A percentile compares a stretch with the other conserved stretches of the same genome.
phyloP scores from a whole-genome alignment of 2,113 vertebrate genomes.

The Chaetops frenatus region DNA sequence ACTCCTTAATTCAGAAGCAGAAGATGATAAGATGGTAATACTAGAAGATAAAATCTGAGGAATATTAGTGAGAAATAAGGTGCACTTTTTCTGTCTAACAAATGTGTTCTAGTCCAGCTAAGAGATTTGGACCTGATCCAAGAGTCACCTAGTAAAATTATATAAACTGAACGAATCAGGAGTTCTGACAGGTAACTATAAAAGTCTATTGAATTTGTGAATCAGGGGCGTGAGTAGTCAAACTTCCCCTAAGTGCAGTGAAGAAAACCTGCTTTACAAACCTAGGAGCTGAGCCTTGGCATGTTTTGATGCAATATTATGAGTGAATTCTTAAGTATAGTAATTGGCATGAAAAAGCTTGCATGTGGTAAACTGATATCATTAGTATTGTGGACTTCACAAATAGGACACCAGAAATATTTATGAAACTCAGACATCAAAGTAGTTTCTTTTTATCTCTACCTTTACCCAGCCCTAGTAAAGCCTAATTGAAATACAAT shows the following conservation, averaged over 20 bases:
- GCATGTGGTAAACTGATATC: neutral
- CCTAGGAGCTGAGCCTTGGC: neutral
- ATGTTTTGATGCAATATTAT: neutral
- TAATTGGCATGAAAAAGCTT: slow-evolving; percentile 5
- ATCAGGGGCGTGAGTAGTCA: neutral
- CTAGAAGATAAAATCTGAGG: neutral
- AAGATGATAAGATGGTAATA: neutral
- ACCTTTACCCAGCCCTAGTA: slow-evolving; percentile 56
- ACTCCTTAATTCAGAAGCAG: neutral
- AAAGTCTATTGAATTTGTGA: neutral
- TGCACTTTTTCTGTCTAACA: neutral
- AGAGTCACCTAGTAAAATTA: neutral
- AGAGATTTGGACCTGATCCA: neutral
- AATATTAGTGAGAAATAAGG: neutral
- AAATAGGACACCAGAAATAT: slow-evolving; percentile 58
- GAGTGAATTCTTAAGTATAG: neutral
- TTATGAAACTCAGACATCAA: slow-evolving; percentile 61
- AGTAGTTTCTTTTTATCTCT: slow-evolving; percentile 68
- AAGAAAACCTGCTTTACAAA: neutral
- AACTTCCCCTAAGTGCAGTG: neutral
- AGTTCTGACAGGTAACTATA: neutral
- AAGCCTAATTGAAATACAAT: slow-evolving; percentile 80
- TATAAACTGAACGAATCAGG: neutral
- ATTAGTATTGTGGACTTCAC: slow-evolving; percentile 30
- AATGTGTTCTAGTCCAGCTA: neutral